phyloP scores from a whole-genome alignment of 1,140 invertebrate species.

The Aphidius ervi region DNA sequence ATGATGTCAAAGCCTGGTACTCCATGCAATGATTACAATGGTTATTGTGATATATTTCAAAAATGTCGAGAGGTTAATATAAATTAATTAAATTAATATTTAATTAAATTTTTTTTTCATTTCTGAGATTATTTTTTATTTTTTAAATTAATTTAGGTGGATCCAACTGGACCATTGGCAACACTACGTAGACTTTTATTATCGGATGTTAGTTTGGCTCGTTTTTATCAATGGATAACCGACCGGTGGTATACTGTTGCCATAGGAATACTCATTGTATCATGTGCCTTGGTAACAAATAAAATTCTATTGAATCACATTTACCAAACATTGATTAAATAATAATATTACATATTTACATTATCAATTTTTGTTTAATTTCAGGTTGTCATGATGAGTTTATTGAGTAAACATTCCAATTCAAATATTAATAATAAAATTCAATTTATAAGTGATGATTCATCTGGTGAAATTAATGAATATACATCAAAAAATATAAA shows the following conservation, averaged over 20 bases:
- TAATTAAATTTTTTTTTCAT: slow-evolving; percentile 3
- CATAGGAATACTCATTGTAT: slow-evolving; percentile 67
- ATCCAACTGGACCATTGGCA: slow-evolving; percentile 86
- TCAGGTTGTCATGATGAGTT: slow-evolving; percentile 7
- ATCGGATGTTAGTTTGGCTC: slow-evolving; percentile 83
- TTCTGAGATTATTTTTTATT: not conserved
- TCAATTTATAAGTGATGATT: slow-evolving; percentile 2
- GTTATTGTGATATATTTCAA: slow-evolving; percentile 99
- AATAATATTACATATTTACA: not conserved
- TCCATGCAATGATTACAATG: slow-evolving; percentile 97
- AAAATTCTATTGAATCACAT: not conserved
- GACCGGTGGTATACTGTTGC: slow-evolving; percentile 82
- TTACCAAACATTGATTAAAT: not conserved
- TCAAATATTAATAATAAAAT: slow-evolving; percentile 4
- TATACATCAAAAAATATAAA: not conserved
- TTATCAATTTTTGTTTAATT: slow-evolving; percentile 1
- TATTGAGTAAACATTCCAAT: slow-evolving; percentile 16
- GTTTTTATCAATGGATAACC: slow-evolving; percentile 78
- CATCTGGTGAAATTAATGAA: not conserved
- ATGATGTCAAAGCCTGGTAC: slow-evolving; percentile 90
- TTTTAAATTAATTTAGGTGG: slow-evolving; percentile 60
- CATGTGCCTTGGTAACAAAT: slow-evolving; percentile 37
- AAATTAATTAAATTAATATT: not conserved
- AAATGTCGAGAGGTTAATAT: slow-evolving; percentile 78
- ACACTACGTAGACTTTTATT: slow-evolving; percentile 81